Conservation (phyloP, 2,888 invertebrate genomes). For the Lithophane ornitopus region DNA sequence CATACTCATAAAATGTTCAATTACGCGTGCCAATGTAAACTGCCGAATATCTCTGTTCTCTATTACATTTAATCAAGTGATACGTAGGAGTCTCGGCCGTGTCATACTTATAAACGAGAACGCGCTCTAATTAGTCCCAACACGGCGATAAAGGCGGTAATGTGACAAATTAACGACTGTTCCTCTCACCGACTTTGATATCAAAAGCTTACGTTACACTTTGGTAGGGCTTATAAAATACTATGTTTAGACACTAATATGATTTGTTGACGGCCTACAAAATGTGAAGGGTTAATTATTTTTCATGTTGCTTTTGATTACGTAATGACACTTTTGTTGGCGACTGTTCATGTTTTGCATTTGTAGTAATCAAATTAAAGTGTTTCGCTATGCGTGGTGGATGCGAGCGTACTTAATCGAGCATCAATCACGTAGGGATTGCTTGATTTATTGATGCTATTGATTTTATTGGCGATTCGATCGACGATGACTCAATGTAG, state of each 20-base stretch:
- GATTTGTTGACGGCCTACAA: conserved; percentile 55
- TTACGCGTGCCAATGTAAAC: conserved; percentile 53
- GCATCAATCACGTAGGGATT: conserved; percentile 63
- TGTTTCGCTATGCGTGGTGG: conserved; percentile 29
- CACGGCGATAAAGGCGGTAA: conserved; percentile 70
- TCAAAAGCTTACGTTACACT: conserved; percentile 66
- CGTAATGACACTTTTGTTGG: conserved; percentile 39
- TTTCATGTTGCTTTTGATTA: conserved; percentile 48
- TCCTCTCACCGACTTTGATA: conserved; percentile 70
- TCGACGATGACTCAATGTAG: conserved; percentile 61
- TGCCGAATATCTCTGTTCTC: conserved; percentile 58
- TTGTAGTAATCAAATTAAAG: conserved; percentile 31
- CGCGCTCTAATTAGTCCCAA: conserved; percentile 69
- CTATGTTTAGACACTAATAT: conserved; percentile 66
- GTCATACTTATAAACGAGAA: conserved; percentile 63
- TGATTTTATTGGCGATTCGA: conserved; percentile 61
- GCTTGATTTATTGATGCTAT: conserved; percentile 64
- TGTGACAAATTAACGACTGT: conserved; percentile 70
- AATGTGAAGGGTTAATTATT: conserved; percentile 55
- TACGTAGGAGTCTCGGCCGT: conserved; percentile 48
- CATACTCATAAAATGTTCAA: conserved; percentile 59
- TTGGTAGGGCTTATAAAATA: conserved; percentile 64
- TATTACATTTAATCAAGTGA: conserved; percentile 60
- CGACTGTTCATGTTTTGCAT: conserved; percentile 17
- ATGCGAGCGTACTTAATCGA: conserved; percentile 49